These are phyloP conservation scores for Sparidentex hasta DNA, from an alignment of 2,797 vertebrate genomes.

Conservation along the genomic window DNA sequence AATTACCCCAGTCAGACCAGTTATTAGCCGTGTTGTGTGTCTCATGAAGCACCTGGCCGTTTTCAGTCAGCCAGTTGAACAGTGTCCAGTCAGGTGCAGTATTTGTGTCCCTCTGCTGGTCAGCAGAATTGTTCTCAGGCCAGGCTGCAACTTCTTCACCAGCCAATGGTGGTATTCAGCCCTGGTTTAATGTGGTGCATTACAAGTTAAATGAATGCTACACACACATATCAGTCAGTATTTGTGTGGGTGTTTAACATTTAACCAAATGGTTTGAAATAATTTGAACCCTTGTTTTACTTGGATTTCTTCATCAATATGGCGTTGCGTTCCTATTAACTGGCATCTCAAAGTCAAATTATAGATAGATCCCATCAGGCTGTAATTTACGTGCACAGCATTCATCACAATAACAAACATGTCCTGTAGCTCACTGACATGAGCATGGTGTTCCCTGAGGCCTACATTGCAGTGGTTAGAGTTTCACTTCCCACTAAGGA, in stretches of 20 bases:
- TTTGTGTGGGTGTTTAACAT: neutral
- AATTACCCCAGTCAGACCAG: slow-evolving; percentile 65
- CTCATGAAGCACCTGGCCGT: slow-evolving; percentile 66
- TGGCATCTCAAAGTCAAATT: neutral
- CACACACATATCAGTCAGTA: neutral
- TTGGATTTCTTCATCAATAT: neutral
- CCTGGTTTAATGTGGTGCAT: neutral
- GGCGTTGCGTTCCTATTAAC: neutral
- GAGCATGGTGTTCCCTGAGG: slow-evolving; percentile 17
- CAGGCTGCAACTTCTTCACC: neutral
- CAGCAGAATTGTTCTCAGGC: slow-evolving; percentile 5
- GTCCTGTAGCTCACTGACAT: slow-evolving; percentile 7
- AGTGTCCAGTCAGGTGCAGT: slow-evolving; percentile 12
- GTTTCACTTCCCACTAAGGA: slow-evolving; percentile 19
- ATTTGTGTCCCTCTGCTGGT: slow-evolving; percentile 33
- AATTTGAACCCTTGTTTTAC: neutral
- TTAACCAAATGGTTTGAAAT: neutral
- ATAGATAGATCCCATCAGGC: neutral
- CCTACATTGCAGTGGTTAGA: slow-evolving; percentile 17
- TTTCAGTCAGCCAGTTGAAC: slow-evolving; percentile 38
- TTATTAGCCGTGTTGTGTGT: slow-evolving; percentile 63
- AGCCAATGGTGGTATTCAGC: neutral
- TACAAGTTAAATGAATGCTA: neutral
- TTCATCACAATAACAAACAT: slow-evolving; percentile 17
- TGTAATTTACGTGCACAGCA: neutral